Evolutionary conservation across 2,797 vertebrate genomes (phyloP).

Genomic region (Anolis apletophallus): DNA sequence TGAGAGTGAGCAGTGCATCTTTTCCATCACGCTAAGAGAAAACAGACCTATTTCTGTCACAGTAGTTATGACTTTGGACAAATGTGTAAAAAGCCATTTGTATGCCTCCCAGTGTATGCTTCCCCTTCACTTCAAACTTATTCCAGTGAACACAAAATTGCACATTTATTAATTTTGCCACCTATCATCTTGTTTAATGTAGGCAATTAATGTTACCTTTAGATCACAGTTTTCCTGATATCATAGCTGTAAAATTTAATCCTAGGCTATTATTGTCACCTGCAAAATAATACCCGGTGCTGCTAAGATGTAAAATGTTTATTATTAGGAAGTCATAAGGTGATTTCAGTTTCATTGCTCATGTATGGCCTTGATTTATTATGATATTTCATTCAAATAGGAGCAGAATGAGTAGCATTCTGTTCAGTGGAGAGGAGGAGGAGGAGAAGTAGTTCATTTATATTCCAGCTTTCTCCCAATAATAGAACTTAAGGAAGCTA

Average conservation of each 20-base stretch:
- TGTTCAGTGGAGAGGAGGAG: no score
- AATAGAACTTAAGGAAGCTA: no score
- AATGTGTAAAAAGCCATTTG: not conserved
- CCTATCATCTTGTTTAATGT: constrained; percentile 2
- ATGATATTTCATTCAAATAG: not conserved
- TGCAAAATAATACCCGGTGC: not conserved
- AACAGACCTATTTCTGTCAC: not conserved
- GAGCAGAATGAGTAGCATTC: no score
- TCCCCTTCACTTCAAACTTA: constrained; percentile 4
- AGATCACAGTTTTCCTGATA: constrained; percentile 23
- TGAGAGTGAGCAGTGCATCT: not conserved
- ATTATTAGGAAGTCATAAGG: constrained; percentile 6
- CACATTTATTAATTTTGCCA: not conserved
- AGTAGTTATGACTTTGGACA: not conserved
- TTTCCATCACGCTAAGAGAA: constrained; percentile 13
- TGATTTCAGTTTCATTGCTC: not conserved
- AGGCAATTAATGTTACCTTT: constrained; percentile 21
- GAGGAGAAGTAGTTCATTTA: no score
- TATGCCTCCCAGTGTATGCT: not conserved
- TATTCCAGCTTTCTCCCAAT: no score
- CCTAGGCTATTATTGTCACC: not conserved
- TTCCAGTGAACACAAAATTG: constrained; percentile 13
- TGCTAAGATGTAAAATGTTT: not conserved
- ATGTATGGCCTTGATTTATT: constrained; percentile 1
- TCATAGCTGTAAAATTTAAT: constrained; percentile 11